Evolutionary conservation across 2,113 vertebrate genomes (phyloP), one percentile per base, ranked within the genome.

Genomic region (Callopanchax toddi): DNA sequence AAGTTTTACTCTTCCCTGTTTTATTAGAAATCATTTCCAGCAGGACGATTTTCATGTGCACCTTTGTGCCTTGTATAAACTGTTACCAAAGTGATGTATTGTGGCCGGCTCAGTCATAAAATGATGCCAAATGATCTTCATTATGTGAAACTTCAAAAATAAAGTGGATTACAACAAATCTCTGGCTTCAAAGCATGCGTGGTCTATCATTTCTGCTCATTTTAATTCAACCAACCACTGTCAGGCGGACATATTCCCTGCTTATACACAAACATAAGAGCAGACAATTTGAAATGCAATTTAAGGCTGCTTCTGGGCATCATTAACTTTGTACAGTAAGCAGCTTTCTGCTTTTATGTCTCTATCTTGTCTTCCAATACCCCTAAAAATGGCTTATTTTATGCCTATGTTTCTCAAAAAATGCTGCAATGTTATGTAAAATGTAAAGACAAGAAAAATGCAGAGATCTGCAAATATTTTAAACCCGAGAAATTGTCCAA

Each of bases 11-110:
- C 12, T 63, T 52, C 44, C 53, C 56, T 55, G 46, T 76, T 72
- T 77, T 71, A 60, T 73, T 78, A 48, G 44, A 77, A 74, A 64
- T 60, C 63, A 53, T 77, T 84, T 73, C 57, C 63, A 79, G 67
- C 60, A 73, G 51, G 64, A 42, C 46, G 40, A 50, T 36, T 25
- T 18, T 63, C 45, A 50, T 59, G 46, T 66, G 68, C 32, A 71
- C 50, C 40, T 65, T 44, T 58, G 71, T 80, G 76, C 72, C 67
- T 85, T 67, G 61, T 16, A 36, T 32, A 22, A 74, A 37, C 55
- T 71, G 23, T 45, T 67, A 54, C 55, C 25, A 65, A 52, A 69
- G 53, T 71, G 55, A 81, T 74, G 67, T 54, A 48, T 32, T 4
- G 2, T 60, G 51, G 48, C 57, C 71, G n/a, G 23, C 62, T 49